Percentiles rank a stretch among this genome's conserved stretches.
Evolutionary conservation across 2,888 invertebrate species (phyloP).

Genomic region (Drosophila setosimentum): DNA sequence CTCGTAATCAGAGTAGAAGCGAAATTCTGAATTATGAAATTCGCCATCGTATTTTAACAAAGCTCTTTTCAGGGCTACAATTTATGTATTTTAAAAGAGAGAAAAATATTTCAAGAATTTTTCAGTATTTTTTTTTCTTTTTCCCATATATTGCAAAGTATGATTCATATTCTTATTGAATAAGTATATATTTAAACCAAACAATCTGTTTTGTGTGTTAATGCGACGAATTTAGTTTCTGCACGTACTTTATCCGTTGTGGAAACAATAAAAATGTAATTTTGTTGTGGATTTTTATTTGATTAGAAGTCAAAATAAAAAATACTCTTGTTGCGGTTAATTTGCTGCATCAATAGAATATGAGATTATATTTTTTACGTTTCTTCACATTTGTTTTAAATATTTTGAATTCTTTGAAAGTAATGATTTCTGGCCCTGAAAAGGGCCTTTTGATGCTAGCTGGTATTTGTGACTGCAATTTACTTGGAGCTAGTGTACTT

Average conservation of each 20-base stretch:
- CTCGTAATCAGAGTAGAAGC: constrained; percentile 1
- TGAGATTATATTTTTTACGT: neutral
- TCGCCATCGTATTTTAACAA: no score
- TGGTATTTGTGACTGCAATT: constrained; percentile 14
- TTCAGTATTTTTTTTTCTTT: no score
- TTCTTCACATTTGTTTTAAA: neutral
- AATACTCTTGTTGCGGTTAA: neutral
- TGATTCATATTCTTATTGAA: no score
- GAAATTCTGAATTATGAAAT: no score
- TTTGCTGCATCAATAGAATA: neutral
- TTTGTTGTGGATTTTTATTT: neutral
- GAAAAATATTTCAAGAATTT: no score
- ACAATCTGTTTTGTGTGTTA: neutral
- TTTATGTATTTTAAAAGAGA: no score
- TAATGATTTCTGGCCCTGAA: constrained; percentile 46
- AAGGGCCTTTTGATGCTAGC: constrained; percentile 38
- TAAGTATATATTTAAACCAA: no score
- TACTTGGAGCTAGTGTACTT: constrained; percentile 63
- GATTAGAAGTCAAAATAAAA: accelerated
- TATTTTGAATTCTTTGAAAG: constrained; percentile 27
- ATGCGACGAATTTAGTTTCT: neutral
- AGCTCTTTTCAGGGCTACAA: no score
- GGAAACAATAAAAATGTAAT: accelerated
- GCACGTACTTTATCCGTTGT: neutral
- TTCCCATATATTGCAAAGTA: no score